Evolutionary conservation across 2,113 vertebrate species (phyloP).

Genomic region (Anthoscopus minutus): DNA sequence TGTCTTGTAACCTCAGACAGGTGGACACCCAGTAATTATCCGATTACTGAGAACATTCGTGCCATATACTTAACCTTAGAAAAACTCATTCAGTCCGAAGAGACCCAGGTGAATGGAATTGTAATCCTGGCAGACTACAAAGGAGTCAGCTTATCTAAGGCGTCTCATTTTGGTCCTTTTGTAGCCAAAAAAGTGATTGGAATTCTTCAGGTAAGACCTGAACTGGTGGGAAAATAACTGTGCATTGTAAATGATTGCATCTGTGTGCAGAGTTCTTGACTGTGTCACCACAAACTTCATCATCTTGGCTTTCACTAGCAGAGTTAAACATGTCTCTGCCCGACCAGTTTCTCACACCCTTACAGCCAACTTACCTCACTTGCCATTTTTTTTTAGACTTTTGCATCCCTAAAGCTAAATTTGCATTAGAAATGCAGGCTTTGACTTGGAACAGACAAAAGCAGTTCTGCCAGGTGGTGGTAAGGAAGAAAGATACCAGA

Average conservation of each 20-base stretch:
- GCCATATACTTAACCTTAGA: constrained; percentile 95
- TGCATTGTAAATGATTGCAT: constrained; percentile 27
- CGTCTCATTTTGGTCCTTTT: constrained; percentile 95
- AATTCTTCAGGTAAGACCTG: constrained; percentile 89
- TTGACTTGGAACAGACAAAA: neutral
- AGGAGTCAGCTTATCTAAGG: constrained; percentile 95
- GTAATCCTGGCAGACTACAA: constrained; percentile 96
- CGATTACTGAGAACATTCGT: constrained; percentile 94
- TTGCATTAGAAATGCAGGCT: neutral
- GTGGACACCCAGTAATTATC: constrained; percentile 92
- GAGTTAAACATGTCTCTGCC: neutral
- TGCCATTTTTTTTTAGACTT: neutral
- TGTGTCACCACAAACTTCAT: neutral
- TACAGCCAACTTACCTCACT: neutral
- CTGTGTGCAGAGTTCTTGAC: constrained; percentile 11
- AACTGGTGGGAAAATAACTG: neutral
- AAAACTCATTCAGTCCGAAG: constrained; percentile 96
- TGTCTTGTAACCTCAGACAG: constrained; percentile 79
- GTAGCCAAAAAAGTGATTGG: constrained; percentile 97
- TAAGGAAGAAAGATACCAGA: neutral
- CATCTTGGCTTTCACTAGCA: neutral
- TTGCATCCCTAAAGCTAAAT: neutral
- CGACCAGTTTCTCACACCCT: neutral
- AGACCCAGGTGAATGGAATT: constrained; percentile 96
- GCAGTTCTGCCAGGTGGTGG: neutral